These are phyloP conservation scores for Microctenopoma lineatum DNA, from an alignment of 2,797 vertebrate genomes.

Conservation along the genomic window DNA sequence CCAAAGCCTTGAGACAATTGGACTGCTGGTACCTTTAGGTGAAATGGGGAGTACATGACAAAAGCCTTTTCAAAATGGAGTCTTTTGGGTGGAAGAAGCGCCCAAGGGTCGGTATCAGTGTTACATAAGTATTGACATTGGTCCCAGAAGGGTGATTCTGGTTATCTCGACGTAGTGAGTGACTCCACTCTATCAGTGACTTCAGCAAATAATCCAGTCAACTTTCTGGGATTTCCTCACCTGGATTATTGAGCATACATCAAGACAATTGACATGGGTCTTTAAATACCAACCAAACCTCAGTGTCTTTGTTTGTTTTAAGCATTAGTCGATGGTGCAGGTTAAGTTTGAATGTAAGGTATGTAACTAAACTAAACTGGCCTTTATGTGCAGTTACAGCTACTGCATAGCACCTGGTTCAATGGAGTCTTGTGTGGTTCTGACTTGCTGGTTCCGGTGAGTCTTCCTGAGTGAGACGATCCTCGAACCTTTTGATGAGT, in stretches of 20 bases:
- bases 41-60: constrained; percentile 26
- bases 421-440: constrained; percentile 59
- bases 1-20: constrained; percentile 25
- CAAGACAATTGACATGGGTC: constrained; percentile 6
- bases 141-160: too few species aligned
- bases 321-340: constrained; percentile 12
- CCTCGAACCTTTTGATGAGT: constrained; percentile 81
- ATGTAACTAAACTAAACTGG: constrained; percentile 35
- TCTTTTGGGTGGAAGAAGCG: constrained; percentile 29
- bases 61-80: constrained; percentile 37
- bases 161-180: neutral
- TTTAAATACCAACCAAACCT: constrained; percentile 17
- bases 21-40: constrained; percentile 27
- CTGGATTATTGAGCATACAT: too few species aligned
- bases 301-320: neutral
- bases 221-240: too few species aligned
- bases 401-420: constrained; percentile 68
- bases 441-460: constrained; percentile 78
- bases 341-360: constrained; percentile 34
- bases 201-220: too few species aligned
- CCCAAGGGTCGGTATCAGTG: constrained; percentile 36
- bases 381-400: constrained; percentile 15
- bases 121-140: constrained; percentile 45
- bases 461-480: constrained; percentile 73
- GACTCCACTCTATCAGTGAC: too few species aligned